phyloP scores from a whole-genome alignment of 2,113 vertebrate species.

The Malurus melanocephalus region DNA sequence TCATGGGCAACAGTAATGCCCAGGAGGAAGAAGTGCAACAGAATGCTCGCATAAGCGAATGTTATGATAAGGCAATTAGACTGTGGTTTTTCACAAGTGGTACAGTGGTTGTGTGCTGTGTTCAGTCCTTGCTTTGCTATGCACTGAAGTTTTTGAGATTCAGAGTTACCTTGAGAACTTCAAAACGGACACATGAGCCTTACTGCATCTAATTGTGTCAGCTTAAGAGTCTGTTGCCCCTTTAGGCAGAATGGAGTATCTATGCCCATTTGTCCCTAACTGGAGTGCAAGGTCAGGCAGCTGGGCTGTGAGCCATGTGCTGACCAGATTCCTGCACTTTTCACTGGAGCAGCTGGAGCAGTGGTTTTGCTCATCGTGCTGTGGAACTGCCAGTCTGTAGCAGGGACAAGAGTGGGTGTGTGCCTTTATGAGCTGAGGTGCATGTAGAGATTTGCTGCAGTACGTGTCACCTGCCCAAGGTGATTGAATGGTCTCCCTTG shows the following conservation, averaged over 20 bases:
- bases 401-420: neutral
- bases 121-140: neutral
- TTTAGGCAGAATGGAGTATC: neutral
- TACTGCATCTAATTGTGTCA: neutral
- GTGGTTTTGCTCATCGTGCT: fast-evolving
- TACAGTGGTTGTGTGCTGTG: neutral
- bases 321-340: neutral
- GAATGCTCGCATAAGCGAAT: neutral
- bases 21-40: neutral
- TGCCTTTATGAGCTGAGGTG: neutral
- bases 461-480: fast-evolving
- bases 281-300: fast-evolving
- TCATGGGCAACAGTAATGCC: neutral
- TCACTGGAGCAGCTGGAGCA: neutral
- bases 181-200: neutral
- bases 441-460: neutral
- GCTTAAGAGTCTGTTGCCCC: neutral
- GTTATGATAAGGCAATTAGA: neutral
- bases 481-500: neutral
- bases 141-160: neutral
- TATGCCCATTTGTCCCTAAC: fast-evolving
- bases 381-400: neutral
- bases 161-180: neutral
- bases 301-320: neutral
- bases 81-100: neutral